Percentiles rank a stretch among this genome's conserved stretches.
These are phyloP conservation scores for Habroteleia sp. DNA, from an alignment of 2,888 invertebrate species.

Conservation along the genomic window DNA sequence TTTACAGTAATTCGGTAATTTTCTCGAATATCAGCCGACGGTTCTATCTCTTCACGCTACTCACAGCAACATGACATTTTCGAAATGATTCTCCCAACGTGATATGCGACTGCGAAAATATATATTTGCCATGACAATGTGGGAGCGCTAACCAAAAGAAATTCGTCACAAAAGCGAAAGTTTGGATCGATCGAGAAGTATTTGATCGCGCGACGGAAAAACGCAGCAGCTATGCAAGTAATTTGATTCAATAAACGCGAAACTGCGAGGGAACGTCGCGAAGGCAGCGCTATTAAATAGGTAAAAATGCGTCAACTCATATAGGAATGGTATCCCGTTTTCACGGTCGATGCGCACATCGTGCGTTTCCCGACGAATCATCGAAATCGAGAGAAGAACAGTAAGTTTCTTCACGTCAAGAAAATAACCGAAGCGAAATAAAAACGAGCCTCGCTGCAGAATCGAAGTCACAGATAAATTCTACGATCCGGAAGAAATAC, in stretches of 20 bases:
- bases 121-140: background rate
- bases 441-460: conserved; percentile 61
- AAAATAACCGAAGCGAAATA: conserved; percentile 65
- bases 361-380: conserved; percentile 61
- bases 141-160: background rate
- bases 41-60: background rate
- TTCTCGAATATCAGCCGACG: background rate
- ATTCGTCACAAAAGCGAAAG: conserved; percentile 6
- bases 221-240: conserved; percentile 8
- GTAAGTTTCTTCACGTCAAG: conserved; percentile 57
- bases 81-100: background rate
- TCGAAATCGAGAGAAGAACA: conserved; percentile 60
- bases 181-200: background rate
- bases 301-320: conserved; percentile 45
- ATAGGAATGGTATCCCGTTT: conserved; percentile 44
- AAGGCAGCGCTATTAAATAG: conserved; percentile 34
- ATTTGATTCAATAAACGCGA: conserved; percentile 28
- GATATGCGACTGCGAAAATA: background rate
- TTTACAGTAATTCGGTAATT: too few species aligned
- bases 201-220: background rate
- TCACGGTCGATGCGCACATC: conserved; percentile 53
- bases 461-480: conserved; percentile 68
- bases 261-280: conserved; percentile 13
- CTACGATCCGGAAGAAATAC: conserved; percentile 69
- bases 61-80: background rate